Base-by-base conservation (phyloP, 2,797 vertebrate species). In the Enteromius radiatus region DNA sequence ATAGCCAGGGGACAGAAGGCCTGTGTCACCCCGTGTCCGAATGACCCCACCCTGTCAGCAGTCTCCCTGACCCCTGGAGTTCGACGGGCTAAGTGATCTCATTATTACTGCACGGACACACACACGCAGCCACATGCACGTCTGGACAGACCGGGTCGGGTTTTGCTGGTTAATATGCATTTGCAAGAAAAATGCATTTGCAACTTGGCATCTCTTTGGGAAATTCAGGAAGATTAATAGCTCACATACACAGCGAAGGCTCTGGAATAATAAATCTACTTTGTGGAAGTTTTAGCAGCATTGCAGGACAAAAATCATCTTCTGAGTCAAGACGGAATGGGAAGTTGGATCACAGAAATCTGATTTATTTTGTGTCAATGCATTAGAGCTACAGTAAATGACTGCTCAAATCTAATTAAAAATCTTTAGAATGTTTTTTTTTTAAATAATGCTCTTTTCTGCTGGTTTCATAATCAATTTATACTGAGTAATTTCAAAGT, bases 51-150 rank as follows among this genome's bases (percentile, higher is more conserved):
- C 54, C 81, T 84, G 83, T 83, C 84, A 84, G 84, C 83, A 83
- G 64, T 83, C 76, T 82, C 86, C 81, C 71, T 87, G 85, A 88
- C 84, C 85, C 85, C 84, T 82, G 52, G 15, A 68, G 78, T 82
- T 76, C 73, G 45, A 23, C 26, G 43, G 82, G 85, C 83, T 84
- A 88, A 89, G 64, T 81, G 87, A 88, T 88, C 88, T 87, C 76
- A 88, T 90, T 89, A 88, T 83, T 84, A 31, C 63, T 31, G 73
- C 82, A 76, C 64, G 85, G 84, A 78, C 86, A 82, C 86, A 82
- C 86, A 82, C 83, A 87, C 83, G 31, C 17, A 56, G 17, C 52
- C 84, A 70, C 31, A 54, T 47, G 36, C 43, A 2, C 43, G 10
- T 70, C 54, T 59, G 56, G 61, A 56, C 36, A 86, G 36, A 71